Percentiles rank a stretch among this genome's conserved stretches.
phyloP scores from a whole-genome alignment of 2,113 vertebrate genomes.

The Thunnus maccoyii region DNA sequence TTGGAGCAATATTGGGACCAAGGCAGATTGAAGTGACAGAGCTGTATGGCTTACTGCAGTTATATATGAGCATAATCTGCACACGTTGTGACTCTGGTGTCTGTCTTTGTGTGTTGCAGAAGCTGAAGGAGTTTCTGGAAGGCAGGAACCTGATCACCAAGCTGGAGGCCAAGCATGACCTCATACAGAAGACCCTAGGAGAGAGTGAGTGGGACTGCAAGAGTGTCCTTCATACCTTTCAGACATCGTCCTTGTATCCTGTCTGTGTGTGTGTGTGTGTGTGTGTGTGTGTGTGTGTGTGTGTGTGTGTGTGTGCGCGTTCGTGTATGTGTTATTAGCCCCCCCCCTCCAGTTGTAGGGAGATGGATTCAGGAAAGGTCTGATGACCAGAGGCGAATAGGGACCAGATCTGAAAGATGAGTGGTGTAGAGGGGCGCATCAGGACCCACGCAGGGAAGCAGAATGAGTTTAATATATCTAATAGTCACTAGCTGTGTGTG shows the following conservation, averaged over 20 bases:
- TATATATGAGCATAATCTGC: background rate
- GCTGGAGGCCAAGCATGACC: slow-evolving; percentile 97
- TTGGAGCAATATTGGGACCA: background rate
- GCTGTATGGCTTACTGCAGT: background rate
- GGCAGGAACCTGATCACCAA: slow-evolving; percentile 99
- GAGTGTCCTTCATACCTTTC: slow-evolving; percentile 52
- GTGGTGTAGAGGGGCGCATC: slow-evolving; percentile 34
- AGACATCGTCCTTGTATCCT: slow-evolving; percentile 23
- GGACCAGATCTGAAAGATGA: slow-evolving; percentile 34
- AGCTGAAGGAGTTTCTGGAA: slow-evolving; percentile 99
- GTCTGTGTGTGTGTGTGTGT: slow-evolving; percentile 16
- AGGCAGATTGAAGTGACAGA: no score
- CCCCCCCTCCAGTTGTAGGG: background rate
- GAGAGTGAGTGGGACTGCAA: slow-evolving; percentile 91
- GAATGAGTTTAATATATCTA: slow-evolving; percentile 44
- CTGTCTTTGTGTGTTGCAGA: slow-evolving; percentile 83
- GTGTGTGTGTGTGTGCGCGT: background rate
- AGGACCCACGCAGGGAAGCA: slow-evolving; percentile 36
- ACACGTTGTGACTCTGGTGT: background rate
- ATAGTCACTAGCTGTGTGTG: slow-evolving; percentile 40
- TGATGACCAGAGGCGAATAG: slow-evolving; percentile 32
- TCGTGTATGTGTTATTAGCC: no score
- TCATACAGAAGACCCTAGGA: slow-evolving; percentile 96
- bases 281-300: background rate
- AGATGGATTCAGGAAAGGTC: slow-evolving; percentile 30